Conservation (phyloP, 92 coral and sea anemone species). For the Zoanthus solanderi region DNA sequence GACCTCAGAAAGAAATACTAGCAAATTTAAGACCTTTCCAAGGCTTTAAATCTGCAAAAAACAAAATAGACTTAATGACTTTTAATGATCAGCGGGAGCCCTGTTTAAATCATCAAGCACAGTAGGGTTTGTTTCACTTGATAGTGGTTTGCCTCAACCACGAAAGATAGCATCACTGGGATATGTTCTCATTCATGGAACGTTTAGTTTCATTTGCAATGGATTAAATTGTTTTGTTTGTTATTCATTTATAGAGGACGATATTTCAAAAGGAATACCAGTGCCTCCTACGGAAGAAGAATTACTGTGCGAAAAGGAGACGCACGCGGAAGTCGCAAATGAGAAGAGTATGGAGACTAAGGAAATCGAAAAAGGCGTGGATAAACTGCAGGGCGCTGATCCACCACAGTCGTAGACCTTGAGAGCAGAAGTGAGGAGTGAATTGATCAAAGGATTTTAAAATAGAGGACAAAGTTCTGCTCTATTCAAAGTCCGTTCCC, state of each 20-base stretch:
- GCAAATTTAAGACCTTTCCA: no score
- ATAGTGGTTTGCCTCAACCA: no score
- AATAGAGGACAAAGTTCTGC: no score
- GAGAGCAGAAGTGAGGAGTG: not conserved
- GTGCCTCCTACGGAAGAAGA: slow-evolving; percentile 19
- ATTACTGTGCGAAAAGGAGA: not conserved
- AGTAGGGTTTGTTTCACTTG: no score
- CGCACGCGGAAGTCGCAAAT: not conserved
- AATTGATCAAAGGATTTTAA: no score
- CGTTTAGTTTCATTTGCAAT: not conserved
- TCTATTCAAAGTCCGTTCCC: no score
- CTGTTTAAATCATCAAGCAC: no score
- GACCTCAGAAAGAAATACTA: no score
- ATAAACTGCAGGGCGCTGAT: not conserved
- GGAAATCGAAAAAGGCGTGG: not conserved
- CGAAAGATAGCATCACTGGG: no score
- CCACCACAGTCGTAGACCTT: not conserved
- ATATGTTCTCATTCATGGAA: not conserved
- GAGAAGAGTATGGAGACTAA: not conserved
- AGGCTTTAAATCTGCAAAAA: no score
- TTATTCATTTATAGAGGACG: slow-evolving; percentile 6
- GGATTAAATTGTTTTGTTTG: not conserved
- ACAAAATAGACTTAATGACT: no score
- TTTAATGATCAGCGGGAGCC: no score
- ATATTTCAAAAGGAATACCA: slow-evolving; percentile 22